Conservation (phyloP, 2,797 vertebrate genomes). For the Karalla daura region DNA sequence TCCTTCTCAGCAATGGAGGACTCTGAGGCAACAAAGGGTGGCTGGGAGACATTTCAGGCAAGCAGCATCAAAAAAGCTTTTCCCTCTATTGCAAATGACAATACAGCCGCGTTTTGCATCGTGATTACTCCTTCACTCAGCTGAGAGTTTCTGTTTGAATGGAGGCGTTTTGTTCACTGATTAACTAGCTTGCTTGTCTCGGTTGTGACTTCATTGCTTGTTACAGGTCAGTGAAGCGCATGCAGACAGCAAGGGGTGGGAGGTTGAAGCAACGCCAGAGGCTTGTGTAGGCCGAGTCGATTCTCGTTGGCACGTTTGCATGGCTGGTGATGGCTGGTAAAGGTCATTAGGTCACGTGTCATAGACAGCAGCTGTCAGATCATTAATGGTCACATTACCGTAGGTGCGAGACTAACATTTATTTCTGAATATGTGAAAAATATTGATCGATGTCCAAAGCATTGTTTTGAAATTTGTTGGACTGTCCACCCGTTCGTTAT, state of each 20-base stretch:
- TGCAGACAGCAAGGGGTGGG: conserved; percentile 19
- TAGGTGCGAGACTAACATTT: background rate
- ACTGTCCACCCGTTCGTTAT: too few relatives aligned
- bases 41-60: conserved; percentile 17
- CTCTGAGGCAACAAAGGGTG: conserved; percentile 6
- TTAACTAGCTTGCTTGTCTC: conserved; percentile 26
- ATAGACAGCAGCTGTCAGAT: background rate
- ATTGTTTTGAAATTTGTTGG: background rate
- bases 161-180: conserved; percentile 29
- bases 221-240: conserved; percentile 52
- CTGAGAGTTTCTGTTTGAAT: conserved; percentile 20
- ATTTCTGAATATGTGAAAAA: background rate
- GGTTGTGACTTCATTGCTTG: conserved; percentile 44
- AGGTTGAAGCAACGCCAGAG: conserved; percentile 34
- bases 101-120: conserved; percentile 1
- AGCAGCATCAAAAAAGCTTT: conserved; percentile 21
- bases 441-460: background rate
- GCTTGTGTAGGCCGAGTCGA: conserved; percentile 9
- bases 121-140: background rate
- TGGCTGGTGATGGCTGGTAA: conserved; percentile 16
- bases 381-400: background rate
- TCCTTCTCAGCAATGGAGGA: background rate
- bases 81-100: conserved; percentile 19
- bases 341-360: conserved; percentile 34
- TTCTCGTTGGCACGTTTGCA: conserved; percentile 10